Base-by-base conservation (phyloP, 2,888 invertebrate genomes). In the Spilosoma lubricipeda region DNA sequence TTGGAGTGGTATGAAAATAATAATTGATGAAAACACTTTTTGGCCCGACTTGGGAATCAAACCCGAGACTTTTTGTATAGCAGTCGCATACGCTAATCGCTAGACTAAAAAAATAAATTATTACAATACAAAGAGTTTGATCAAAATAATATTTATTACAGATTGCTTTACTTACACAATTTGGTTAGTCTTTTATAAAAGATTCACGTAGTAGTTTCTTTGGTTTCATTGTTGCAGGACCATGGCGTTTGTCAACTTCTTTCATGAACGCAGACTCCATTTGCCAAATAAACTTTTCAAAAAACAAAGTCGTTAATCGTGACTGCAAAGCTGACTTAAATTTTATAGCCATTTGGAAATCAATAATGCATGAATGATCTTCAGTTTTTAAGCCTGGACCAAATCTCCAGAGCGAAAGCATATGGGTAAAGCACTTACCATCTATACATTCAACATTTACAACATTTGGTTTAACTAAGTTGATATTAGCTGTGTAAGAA, bases 211-310 rank as follows among this genome's bases (percentile, higher is more conserved):
- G 93, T 86, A 97, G 91, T 89, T 96, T 96, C 86, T 96, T 96
- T 75, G 96, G 96, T 89, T 96, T 96, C 80, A 98, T 96, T n/a
- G 97, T 97, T 64, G 98, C 97, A 83, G 96, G 96, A 0, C 99
- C 99, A 92, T 98, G 98, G 76, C 99, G 95, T 79, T 93, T 95
- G 73, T 96, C 96, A 0, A 99, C 99, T 93, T 99, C 98, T 77
- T 96, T 96, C 67, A 99, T 97, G 93, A 99, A 99, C 9, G 99
- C 99, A 80, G 97, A 97, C 89, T 99, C 99, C 99, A 99, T 99
- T 94, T 98, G 98, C 87, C 98, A 96, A 23, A 99, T 99, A 69
- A 99, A 97, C 95, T 99, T 98, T 91, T 99, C 99, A 91, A 99
- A 99, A 92, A 99, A 99, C 87, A 99, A 96, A 93, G 98, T 97